These are phyloP conservation scores for Tapirus terrestris DNA, from an alignment of 2,113 vertebrate genomes.

Conservation along the genomic window DNA sequence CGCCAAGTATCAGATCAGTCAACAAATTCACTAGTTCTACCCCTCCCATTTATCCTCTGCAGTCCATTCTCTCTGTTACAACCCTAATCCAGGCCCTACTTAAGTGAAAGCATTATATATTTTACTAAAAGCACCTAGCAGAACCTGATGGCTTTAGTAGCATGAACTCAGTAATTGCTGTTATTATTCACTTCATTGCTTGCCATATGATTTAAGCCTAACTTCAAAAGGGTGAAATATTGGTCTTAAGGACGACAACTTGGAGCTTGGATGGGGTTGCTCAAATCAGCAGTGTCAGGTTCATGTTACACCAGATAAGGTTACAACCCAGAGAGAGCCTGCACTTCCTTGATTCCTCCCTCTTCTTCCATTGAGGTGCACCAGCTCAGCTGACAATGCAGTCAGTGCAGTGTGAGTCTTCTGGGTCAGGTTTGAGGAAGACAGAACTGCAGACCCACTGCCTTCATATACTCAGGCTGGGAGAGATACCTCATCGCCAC, in stretches of 20 bases:
- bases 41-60: neutral
- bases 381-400: too few species aligned
- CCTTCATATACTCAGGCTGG: neutral
- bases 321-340: accelerated
- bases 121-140: neutral
- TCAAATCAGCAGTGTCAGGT: neutral
- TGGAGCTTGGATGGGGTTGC: neutral
- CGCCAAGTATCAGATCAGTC: neutral
- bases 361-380: accelerated
- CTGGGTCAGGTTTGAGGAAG: neutral
- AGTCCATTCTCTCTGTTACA: neutral
- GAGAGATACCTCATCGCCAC: neutral
- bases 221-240: neutral
- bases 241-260: neutral
- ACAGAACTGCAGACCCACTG: too few species aligned
- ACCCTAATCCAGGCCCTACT: neutral
- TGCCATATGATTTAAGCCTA: neutral
- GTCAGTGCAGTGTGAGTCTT: neutral
- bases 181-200: neutral
- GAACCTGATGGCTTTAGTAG: too few species aligned
- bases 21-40: neutral
- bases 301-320: neutral
- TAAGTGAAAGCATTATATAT: neutral
- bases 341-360: neutral
- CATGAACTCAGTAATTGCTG: too few species aligned